These are phyloP conservation scores for Phortica variegata DNA, from an alignment of 1,140 invertebrate species.

Conservation along the genomic window DNA sequence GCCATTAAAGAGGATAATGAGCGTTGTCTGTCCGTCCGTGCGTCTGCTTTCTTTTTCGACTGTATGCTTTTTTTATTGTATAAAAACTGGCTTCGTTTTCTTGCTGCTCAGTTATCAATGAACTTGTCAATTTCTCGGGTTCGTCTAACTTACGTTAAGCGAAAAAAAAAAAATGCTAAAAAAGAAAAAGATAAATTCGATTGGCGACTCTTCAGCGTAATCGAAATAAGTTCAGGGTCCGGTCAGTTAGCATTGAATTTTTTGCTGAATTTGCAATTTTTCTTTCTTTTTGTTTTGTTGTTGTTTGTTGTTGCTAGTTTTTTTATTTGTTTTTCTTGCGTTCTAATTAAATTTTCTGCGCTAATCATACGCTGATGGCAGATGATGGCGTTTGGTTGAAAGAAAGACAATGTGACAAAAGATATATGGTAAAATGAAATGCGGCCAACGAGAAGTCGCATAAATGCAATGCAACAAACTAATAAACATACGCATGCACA, in stretches of 20 bases:
- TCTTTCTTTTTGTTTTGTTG: no score
- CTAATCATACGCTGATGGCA: conserved; percentile 15
- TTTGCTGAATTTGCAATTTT: no score
- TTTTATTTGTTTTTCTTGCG: conserved; percentile 19
- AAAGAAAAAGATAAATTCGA: neutral
- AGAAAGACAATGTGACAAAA: neutral
- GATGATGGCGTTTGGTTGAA: no score
- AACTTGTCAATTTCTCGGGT: conserved; percentile 35
- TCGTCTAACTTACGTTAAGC: conserved; percentile 20
- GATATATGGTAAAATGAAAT: conserved; percentile 13
- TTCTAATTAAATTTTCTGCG: conserved; percentile 19
- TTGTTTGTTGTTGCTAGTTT: neutral
- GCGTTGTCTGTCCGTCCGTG: conserved; percentile 9
- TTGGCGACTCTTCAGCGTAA: neutral
- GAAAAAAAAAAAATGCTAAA: conserved; percentile 13
- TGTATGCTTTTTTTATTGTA: conserved; percentile 30
- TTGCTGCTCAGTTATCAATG: conserved; percentile 39
- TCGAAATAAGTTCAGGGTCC: conserved; percentile 32
- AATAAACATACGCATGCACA: no score
- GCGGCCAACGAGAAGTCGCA: conserved; percentile 45
- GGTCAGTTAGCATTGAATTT: no score
- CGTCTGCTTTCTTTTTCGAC: conserved; percentile 35
- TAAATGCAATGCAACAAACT: conserved; percentile 26
- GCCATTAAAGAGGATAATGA: neutral
- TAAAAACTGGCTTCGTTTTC: conserved; percentile 22